Evolutionary conservation across 2,888 invertebrate genomes (phyloP).

Genomic region (Pilophorus perplexus): DNA sequence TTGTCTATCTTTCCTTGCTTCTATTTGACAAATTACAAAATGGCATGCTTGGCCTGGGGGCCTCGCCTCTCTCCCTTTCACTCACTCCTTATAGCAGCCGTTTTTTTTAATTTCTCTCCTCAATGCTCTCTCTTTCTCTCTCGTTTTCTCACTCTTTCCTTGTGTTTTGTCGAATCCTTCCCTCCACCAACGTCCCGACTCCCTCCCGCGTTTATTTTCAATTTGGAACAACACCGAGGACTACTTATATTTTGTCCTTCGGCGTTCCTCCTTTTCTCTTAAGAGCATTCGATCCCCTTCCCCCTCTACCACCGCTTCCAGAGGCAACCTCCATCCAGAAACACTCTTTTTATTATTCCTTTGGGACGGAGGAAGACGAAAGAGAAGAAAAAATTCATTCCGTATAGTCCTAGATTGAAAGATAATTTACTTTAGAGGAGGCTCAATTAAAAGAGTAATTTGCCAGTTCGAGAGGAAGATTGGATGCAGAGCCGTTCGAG

Average conservation of each 20-base stretch:
- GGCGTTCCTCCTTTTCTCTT: slow-evolving; percentile 41
- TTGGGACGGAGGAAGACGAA: slow-evolving; percentile 19
- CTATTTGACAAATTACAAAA: slow-evolving; percentile 46
- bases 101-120: slow-evolving; percentile 41
- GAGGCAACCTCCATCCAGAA: slow-evolving; percentile 17
- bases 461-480: slow-evolving; percentile 41
- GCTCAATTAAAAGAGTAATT: slow-evolving; percentile 43
- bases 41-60: slow-evolving; percentile 44
- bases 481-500: slow-evolving; percentile 38
- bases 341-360: slow-evolving; percentile 41
- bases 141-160: slow-evolving; percentile 7
- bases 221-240: slow-evolving; percentile 42
- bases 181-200: not conserved
- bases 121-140: slow-evolving; percentile 23
- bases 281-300: slow-evolving; percentile 35
- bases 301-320: not conserved
- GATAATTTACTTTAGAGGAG: slow-evolving; percentile 41
- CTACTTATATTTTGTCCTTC: slow-evolving; percentile 41
- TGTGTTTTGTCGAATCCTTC: not conserved
- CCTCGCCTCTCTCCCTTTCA: not conserved
- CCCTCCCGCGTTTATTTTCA: slow-evolving; percentile 41
- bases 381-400: slow-evolving; percentile 37
- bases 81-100: slow-evolving; percentile 30
- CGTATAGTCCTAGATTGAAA: slow-evolving; percentile 42
- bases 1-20: slow-evolving; percentile 40